Evolutionary conservation across 2,797 vertebrate genomes (phyloP).

Genomic region (Neosilurus mollespiculum): DNA sequence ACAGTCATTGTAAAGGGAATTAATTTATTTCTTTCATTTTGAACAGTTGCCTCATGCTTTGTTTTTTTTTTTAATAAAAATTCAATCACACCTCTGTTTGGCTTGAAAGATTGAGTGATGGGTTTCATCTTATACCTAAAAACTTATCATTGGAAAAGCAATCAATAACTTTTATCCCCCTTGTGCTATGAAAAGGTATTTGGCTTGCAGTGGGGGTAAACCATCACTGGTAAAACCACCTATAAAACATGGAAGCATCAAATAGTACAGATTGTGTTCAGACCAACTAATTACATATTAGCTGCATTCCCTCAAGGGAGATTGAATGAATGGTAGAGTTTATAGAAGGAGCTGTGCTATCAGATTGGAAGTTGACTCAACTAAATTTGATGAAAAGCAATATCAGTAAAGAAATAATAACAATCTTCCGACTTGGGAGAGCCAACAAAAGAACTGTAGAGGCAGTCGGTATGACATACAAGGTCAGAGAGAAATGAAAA

Average conservation of each 20-base stretch:
- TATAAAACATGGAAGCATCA: neutral
- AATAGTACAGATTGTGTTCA: conserved; percentile 9
- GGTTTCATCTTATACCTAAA: neutral
- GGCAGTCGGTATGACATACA: conserved; percentile 4
- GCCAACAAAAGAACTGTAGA: conserved; percentile 8
- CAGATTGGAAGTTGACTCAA: conserved; percentile 9
- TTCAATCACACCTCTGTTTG: conserved; percentile 20
- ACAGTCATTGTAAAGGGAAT: conserved; percentile 53
- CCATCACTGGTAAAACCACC: neutral
- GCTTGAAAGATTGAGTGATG: conserved; percentile 15
- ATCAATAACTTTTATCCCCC: neutral
- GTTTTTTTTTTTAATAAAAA: conserved; percentile 29
- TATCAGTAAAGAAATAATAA: conserved; percentile 22
- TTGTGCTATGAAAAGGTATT: neutral
- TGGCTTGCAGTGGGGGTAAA: conserved; percentile 4
- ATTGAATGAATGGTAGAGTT: conserved; percentile 9
- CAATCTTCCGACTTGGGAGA: conserved; percentile 8
- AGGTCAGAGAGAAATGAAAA: conserved; percentile 23
- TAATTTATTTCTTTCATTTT: conserved; percentile 56
- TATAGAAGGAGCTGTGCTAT: conserved; percentile 7
- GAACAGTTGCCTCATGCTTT: conserved; percentile 15
- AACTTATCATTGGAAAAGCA: neutral
- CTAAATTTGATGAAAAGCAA: conserved; percentile 22
- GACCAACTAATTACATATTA: conserved; percentile 13
- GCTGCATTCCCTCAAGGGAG: conserved; percentile 11